Percentiles rank a stretch among this genome's conserved stretches.
These are phyloP conservation scores for Aromia moschata DNA, from an alignment of 2,888 invertebrate species.

Conservation along the genomic window DNA sequence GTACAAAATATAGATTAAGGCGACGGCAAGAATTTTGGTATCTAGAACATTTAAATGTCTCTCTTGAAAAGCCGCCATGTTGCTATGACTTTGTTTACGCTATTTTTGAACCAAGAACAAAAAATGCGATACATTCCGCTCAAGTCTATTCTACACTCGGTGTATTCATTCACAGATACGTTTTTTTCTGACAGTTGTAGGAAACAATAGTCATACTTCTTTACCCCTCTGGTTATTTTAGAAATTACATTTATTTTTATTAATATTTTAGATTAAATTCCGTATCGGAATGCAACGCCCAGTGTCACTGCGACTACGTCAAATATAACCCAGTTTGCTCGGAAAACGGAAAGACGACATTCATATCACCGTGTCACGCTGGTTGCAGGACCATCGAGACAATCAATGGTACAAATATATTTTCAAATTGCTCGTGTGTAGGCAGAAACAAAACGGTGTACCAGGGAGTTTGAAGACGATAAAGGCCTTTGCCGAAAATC, in stretches of 20 bases:
- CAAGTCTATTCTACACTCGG: too few species aligned
- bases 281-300: slow-evolving; percentile 68
- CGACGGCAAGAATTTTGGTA: too few species aligned
- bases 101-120: too few species aligned
- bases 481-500: slow-evolving; percentile 41
- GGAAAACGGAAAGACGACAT: slow-evolving; percentile 69
- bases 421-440: slow-evolving; percentile 66
- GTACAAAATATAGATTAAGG: too few species aligned
- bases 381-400: slow-evolving; percentile 69
- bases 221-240: too few species aligned
- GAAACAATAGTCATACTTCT: too few species aligned
- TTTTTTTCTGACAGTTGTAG: too few species aligned
- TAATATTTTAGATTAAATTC: slow-evolving; percentile 60
- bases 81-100: too few species aligned
- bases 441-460: slow-evolving; percentile 38
- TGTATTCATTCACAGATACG: too few species aligned
- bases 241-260: neutral
- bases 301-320: slow-evolving; percentile 75
- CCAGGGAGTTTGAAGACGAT: slow-evolving; percentile 23
- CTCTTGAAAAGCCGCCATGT: too few species aligned
- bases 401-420: slow-evolving; percentile 63
- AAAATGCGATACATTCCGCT: too few species aligned
- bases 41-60: too few species aligned
- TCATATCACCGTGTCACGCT: slow-evolving; percentile 83
- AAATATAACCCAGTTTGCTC: slow-evolving; percentile 80